Evolutionary conservation across 2,113 vertebrate species (phyloP).

Genomic region (Nycticebus coucang): DNA sequence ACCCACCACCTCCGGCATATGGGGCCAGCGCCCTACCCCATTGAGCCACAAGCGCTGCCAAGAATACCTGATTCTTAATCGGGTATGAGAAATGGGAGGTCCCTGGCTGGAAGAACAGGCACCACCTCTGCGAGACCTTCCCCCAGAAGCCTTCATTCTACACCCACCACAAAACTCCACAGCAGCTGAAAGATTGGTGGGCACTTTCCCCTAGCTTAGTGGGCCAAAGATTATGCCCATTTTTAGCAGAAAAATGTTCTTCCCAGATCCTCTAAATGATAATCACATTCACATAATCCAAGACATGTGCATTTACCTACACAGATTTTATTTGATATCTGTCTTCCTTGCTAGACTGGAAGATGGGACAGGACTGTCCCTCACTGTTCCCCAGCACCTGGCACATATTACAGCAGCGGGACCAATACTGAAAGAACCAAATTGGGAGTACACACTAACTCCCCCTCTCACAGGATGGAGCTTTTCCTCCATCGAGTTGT

Average conservation of each 20-base stretch:
- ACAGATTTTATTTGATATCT: neutral
- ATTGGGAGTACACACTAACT: accelerated
- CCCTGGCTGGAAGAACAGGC: neutral
- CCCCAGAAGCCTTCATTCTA: neutral
- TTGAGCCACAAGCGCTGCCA: too few species aligned
- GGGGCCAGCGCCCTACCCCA: too few species aligned
- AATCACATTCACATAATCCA: neutral
- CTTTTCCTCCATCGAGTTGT: neutral
- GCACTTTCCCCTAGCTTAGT: neutral
- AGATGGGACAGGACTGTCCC: neutral
- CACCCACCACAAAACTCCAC: neutral
- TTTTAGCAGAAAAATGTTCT: neutral
- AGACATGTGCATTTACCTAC: neutral
- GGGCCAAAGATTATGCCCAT: neutral
- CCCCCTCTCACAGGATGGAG: neutral
- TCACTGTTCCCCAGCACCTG: neutral
- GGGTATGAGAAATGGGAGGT: neutral
- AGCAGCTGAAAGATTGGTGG: neutral
- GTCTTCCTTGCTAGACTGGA: neutral
- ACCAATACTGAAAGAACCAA: neutral
- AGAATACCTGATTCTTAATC: neutral
- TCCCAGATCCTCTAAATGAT: neutral
- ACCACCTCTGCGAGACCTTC: neutral
- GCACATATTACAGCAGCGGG: neutral
- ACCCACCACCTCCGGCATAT: too few species aligned